Percentiles rank a stretch among this genome's conserved stretches.
Evolutionary conservation across 2,888 invertebrate species (phyloP).

Genomic region (Aphidoletes aphidimyza): DNA sequence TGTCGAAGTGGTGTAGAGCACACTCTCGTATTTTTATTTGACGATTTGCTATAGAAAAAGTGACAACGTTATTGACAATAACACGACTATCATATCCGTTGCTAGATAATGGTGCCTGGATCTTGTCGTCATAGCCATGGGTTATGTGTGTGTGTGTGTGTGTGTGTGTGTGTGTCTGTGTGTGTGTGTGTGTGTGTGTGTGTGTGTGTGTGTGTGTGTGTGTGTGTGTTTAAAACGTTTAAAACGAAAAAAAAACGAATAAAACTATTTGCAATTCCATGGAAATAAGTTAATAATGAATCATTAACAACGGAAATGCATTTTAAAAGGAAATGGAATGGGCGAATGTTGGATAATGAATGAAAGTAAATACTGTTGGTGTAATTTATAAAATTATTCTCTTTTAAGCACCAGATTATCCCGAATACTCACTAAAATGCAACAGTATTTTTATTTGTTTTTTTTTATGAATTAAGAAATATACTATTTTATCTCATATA

Average conservation of each 20-base stretch:
- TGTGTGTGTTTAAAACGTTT: too few species aligned
- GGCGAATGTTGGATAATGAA: not conserved
- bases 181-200: too few species aligned
- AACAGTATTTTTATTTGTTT: too few species aligned
- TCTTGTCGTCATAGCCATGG: not conserved
- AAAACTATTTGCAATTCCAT: conserved; percentile 6
- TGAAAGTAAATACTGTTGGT: too few species aligned
- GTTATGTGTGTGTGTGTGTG: too few species aligned
- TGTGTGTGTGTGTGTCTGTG: too few species aligned
- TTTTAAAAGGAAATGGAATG: not conserved
- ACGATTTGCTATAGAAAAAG: conserved; percentile 9
- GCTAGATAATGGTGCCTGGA: not conserved
- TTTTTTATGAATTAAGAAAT: not conserved
- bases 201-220: too few species aligned
- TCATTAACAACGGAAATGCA: conserved; percentile 26
- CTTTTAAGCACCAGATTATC: too few species aligned
- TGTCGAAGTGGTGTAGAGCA: not conserved
- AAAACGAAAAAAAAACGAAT: too few species aligned
- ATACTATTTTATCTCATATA: not conserved
- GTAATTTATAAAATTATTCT: too few species aligned
- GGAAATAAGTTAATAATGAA: conserved; percentile 25
- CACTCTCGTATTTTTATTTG: not conserved
- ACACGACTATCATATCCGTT: not conserved
- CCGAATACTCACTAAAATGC: too few species aligned
- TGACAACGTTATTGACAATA: conserved; percentile 14